Conservation (phyloP, 1,140 invertebrate genomes). For the Pseudomyrmex gracilis region DNA sequence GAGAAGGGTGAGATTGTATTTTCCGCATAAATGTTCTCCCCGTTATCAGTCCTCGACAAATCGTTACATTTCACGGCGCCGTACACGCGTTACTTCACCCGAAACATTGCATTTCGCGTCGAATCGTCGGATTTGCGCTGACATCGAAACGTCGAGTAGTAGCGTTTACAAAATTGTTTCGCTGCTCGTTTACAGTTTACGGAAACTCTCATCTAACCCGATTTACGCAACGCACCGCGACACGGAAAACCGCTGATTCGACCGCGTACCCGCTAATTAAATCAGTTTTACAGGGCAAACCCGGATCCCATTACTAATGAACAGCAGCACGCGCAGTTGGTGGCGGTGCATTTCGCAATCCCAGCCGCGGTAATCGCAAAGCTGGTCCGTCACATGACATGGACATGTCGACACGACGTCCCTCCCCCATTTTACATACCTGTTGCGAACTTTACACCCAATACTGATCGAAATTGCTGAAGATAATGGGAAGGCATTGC, state of each 20-base stretch:
- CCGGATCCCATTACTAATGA: constrained; percentile 64
- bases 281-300: constrained; percentile 64
- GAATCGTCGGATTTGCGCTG: neutral
- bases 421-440: constrained; percentile 64
- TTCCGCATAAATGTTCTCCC: neutral
- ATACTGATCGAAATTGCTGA: constrained; percentile 26
- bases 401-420: constrained; percentile 36
- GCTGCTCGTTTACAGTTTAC: constrained; percentile 6
- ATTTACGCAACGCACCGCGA: neutral
- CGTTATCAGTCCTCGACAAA: neutral
- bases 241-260: constrained; percentile 28
- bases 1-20: neutral
- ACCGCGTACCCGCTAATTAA: constrained; percentile 61
- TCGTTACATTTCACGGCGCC: neutral
- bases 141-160: neutral
- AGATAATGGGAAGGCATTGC: neutral
- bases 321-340: constrained; percentile 49
- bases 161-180: constrained; percentile 7
- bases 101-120: constrained; percentile 5
- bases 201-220: neutral
- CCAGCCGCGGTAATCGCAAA: constrained; percentile 49
- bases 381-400: constrained; percentile 55
- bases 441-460: constrained; percentile 67
- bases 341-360: constrained; percentile 44
- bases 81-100: neutral